These are phyloP conservation scores for Spilarctia lutea DNA, from an alignment of 2,888 invertebrate species.

Conservation along the genomic window DNA sequence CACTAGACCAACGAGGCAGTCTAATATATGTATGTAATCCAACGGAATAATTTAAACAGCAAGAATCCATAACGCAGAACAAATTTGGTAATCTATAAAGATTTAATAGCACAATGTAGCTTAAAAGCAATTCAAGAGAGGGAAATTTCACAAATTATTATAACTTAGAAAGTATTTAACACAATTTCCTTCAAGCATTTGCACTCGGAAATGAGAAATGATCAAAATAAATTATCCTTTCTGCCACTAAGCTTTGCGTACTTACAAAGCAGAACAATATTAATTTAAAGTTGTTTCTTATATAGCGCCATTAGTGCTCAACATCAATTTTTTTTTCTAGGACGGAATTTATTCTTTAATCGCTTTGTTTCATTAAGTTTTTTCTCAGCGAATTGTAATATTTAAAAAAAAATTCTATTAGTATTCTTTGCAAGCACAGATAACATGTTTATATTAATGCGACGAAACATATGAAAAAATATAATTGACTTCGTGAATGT, in stretches of 20 bases:
- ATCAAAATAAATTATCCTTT: constrained; percentile 30
- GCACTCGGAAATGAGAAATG: constrained; percentile 28
- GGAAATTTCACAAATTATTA: constrained; percentile 20
- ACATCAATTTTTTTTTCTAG: neutral
- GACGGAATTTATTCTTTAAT: neutral
- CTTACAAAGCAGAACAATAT: neutral
- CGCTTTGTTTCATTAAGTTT: neutral
- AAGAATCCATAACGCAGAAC: neutral
- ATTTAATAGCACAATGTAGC: constrained; percentile 9
- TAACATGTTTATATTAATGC: neutral
- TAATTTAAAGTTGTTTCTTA: constrained; percentile 9
- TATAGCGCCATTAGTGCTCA: neutral
- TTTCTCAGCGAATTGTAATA: neutral
- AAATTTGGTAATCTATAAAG: neutral
- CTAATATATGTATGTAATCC: too few species aligned
- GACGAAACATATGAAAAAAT: neutral
- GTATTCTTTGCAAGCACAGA: neutral
- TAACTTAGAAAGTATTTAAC: constrained; percentile 19
- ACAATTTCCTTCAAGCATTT: constrained; percentile 32
- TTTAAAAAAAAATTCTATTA: neutral
- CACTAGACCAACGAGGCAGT: too few species aligned
- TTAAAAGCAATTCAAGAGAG: constrained; percentile 43
- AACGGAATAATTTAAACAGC: neutral
- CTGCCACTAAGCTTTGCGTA: constrained; percentile 16
- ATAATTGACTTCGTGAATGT: neutral